Evolutionary conservation across 2,888 invertebrate genomes (phyloP).

Genomic region (Tineola bisselliella): DNA sequence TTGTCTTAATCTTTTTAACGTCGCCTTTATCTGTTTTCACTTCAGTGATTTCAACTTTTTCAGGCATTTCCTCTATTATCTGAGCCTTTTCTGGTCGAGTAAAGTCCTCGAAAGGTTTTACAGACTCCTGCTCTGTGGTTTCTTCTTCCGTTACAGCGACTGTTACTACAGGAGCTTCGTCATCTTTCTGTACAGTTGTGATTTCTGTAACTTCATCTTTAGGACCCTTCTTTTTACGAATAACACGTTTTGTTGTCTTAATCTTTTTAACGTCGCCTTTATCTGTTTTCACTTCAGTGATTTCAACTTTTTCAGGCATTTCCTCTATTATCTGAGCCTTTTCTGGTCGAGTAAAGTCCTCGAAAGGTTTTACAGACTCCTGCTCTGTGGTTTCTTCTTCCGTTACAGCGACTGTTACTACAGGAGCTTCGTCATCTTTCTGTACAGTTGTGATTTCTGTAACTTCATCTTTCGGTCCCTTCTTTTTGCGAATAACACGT

Average conservation of each 20-base stretch:
- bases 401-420: constrained; percentile 24
- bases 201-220: constrained; percentile 23
- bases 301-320: constrained; percentile 18
- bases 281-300: constrained; percentile 22
- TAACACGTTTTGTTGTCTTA: constrained; percentile 27
- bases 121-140: neutral
- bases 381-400: constrained; percentile 9
- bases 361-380: constrained; percentile 17
- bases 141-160: constrained; percentile 21
- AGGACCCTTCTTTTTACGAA: constrained; percentile 24
- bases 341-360: constrained; percentile 6
- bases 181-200: constrained; percentile 32
- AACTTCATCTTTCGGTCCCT: constrained; percentile 33
- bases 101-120: constrained; percentile 20
- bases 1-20: constrained; percentile 35
- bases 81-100: constrained; percentile 12
- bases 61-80: constrained; percentile 28
- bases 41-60: constrained; percentile 41
- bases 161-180: constrained; percentile 31
- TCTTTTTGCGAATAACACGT: constrained; percentile 28
- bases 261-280: constrained; percentile 27
- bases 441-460: constrained; percentile 32
- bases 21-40: constrained; percentile 38
- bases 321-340: constrained; percentile 12
- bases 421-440: constrained; percentile 26